A percentile compares a stretch with the other conserved stretches of the same genome.
These are phyloP conservation scores for Ochotona curzoniae DNA, from an alignment of 2,113 vertebrate species.

Conservation along the genomic window DNA sequence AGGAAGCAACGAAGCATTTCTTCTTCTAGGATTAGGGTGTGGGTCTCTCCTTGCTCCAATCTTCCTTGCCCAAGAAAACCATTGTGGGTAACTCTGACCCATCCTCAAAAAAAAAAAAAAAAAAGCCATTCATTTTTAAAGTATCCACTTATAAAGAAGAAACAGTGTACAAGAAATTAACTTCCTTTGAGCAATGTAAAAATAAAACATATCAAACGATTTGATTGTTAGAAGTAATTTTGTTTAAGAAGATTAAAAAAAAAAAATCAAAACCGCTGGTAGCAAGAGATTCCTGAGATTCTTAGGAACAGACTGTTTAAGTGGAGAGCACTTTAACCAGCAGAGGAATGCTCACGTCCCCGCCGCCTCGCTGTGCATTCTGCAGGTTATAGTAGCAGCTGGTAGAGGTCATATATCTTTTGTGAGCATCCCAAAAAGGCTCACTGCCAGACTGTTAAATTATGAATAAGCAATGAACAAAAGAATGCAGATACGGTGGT, in stretches of 20 bases:
- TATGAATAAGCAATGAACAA: constrained; percentile 96
- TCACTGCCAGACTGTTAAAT: constrained; percentile 93
- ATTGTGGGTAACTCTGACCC: constrained; percentile 39
- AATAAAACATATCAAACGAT: constrained; percentile 73
- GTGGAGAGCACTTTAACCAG: constrained; percentile 92
- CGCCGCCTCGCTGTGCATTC: constrained; percentile 92
- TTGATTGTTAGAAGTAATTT: constrained; percentile 83
- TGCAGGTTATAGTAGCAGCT: constrained; percentile 93
- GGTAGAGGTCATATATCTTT: constrained; percentile 94
- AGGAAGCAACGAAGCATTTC: constrained; percentile 79
- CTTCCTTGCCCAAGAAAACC: background rate
- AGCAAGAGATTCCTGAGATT: constrained; percentile 88
- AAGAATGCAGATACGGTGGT: constrained; percentile 94
- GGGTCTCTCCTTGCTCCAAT: background rate
- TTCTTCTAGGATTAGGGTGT: constrained; percentile 71
- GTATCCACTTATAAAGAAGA: constrained; percentile 53
- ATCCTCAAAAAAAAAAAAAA: no score
- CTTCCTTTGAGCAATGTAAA: constrained; percentile 81
- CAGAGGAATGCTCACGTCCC: constrained; percentile 90
- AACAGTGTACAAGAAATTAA: constrained; percentile 72
- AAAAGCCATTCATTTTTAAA: background rate
- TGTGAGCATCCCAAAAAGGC: constrained; percentile 92
- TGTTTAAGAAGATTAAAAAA: constrained; percentile 68
- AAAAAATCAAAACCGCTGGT: constrained; percentile 84
- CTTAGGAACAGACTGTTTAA: constrained; percentile 88